Conservation (phyloP, 1,140 invertebrate genomes). For the Drosophila prosaltans region DNA sequence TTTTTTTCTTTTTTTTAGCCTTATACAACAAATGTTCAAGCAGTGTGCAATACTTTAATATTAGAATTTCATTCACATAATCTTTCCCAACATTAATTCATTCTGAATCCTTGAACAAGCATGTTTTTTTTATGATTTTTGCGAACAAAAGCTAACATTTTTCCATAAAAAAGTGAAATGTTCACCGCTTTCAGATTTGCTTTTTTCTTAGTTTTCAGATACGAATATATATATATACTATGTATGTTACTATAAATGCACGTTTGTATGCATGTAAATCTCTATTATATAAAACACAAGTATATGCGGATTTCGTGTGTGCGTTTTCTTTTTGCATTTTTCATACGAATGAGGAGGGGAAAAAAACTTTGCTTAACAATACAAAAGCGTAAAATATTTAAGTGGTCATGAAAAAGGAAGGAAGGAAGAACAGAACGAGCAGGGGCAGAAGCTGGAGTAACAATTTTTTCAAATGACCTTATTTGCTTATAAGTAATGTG, state of each 20-base stretch:
- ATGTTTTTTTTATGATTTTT: background rate
- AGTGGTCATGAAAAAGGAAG: slow-evolving; percentile 39
- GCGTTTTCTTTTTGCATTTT: slow-evolving; percentile 44
- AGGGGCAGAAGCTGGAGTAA: background rate
- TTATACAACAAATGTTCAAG: too few relatives aligned
- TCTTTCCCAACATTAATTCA: slow-evolving; percentile 55
- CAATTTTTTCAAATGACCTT: slow-evolving; percentile 44
- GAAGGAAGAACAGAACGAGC: background rate
- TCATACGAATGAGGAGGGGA: slow-evolving; percentile 39
- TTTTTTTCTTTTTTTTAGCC: background rate
- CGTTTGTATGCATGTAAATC: slow-evolving; percentile 30
- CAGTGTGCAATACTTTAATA: background rate
- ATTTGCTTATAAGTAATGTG: slow-evolving; percentile 60
- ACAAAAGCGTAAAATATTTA: slow-evolving; percentile 68
- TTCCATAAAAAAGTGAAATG: slow-evolving; percentile 48
- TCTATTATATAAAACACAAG: slow-evolving; percentile 49
- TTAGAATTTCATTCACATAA: background rate
- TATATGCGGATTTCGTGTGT: slow-evolving; percentile 29
- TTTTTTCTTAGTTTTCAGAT: slow-evolving; percentile 36
- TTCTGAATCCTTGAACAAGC: slow-evolving; percentile 2
- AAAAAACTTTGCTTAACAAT: slow-evolving; percentile 63
- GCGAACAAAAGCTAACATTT: slow-evolving; percentile 13
- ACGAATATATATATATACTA: slow-evolving; percentile 10
- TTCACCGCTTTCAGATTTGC: slow-evolving; percentile 29
- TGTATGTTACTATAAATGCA: slow-evolving; percentile 16